Conservation (phyloP, 2,888 invertebrate genomes). For the Tinea trinotella region DNA sequence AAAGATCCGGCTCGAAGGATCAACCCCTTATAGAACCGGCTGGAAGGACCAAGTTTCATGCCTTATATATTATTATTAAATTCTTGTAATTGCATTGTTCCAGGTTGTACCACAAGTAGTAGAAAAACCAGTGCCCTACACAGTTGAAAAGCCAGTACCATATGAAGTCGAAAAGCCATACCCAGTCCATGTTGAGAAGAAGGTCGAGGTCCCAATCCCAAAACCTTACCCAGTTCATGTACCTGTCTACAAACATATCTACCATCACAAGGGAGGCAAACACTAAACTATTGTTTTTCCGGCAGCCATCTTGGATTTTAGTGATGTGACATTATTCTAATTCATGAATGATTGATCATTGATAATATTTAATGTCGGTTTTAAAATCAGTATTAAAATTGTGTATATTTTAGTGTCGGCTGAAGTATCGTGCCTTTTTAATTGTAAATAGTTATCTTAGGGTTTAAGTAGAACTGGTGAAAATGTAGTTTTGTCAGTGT, state of each 20-base stretch:
- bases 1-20: too few species aligned
- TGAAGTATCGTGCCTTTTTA: conserved; percentile 23
- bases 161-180: conserved; percentile 82
- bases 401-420: too few species aligned
- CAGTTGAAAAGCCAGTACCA: conserved; percentile 80
- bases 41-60: too few species aligned
- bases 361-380: not conserved
- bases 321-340: not conserved
- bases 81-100: too few species aligned
- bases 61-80: too few species aligned
- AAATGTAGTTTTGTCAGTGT: conserved; percentile 43
- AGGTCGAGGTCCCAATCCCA: conserved; percentile 78
- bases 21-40: too few species aligned
- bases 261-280: conserved; percentile 74
- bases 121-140: conserved; percentile 81
- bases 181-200: conserved; percentile 83
- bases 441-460: conserved; percentile 42
- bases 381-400: not conserved
- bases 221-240: conserved; percentile 83
- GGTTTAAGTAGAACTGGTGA: conserved; percentile 46
- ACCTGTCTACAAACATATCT: conserved; percentile 81
- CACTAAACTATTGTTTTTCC: conserved; percentile 42
- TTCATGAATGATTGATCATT: not conserved
- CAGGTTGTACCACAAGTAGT: conserved; percentile 79
- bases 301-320: not conserved